Evolutionary conservation across 2,797 vertebrate genomes (phyloP).

Genomic region (Takifugu ocellatus): DNA sequence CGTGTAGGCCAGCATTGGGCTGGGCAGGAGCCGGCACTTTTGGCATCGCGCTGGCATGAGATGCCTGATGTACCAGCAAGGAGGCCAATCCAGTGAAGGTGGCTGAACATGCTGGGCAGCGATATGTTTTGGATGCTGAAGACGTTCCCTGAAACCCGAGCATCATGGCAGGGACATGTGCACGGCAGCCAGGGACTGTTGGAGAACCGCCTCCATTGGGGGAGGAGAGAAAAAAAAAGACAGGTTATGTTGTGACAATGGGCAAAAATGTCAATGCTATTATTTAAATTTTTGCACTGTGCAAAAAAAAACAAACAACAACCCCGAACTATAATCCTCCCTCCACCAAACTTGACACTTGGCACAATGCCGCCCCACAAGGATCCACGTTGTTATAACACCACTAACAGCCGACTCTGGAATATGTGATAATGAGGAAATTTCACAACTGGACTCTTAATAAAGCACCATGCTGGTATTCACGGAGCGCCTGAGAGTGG

Average conservation of each 20-base stretch:
- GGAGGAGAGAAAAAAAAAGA: conserved; percentile 15
- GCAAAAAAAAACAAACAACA: too few species aligned
- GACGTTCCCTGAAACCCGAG: conserved; percentile 75
- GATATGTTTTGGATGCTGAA: conserved; percentile 71
- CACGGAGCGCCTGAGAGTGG: too few species aligned
- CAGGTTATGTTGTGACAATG: conserved; percentile 9
- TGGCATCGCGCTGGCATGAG: conserved; percentile 59
- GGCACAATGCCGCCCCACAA: too few species aligned
- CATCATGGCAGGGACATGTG: conserved; percentile 57
- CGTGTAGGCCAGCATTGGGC: conserved; percentile 26
- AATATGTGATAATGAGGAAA: too few species aligned
- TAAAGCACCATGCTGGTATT: too few species aligned
- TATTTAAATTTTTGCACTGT: too few species aligned
- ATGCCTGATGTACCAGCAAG: conserved; percentile 77
- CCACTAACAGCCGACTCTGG: too few species aligned
- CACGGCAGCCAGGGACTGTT: conserved; percentile 39
- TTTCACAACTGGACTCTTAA: too few species aligned
- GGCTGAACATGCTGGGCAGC: conserved; percentile 78
- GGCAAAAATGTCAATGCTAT: background rate
- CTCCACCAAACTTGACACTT: too few species aligned
- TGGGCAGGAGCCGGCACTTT: conserved; percentile 45
- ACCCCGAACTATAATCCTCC: too few species aligned
- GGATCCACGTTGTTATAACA: too few species aligned
- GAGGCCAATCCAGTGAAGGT: conserved; percentile 76
- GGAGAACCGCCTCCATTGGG: background rate